Evolutionary conservation across 2,888 invertebrate genomes (phyloP).

Genomic region (Zygogramma bicolorata): DNA sequence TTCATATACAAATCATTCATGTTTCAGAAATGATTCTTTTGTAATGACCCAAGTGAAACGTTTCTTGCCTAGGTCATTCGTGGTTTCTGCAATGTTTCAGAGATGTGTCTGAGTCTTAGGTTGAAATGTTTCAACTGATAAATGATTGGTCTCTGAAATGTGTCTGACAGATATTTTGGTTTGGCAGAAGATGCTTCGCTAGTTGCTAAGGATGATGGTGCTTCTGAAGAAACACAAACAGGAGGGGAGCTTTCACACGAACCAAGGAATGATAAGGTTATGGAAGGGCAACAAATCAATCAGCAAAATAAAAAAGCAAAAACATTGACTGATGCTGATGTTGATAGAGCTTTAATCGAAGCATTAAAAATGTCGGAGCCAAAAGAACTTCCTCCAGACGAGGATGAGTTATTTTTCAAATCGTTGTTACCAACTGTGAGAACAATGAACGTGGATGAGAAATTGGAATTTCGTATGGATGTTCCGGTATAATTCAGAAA

Average conservation of each 20-base stretch:
- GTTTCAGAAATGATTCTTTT: too few relatives aligned
- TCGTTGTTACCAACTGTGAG: background rate
- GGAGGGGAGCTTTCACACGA: background rate
- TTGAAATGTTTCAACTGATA: too few relatives aligned
- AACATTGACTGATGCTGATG: background rate
- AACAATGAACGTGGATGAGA: background rate
- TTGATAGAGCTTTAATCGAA: background rate
- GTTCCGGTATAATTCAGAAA: background rate
- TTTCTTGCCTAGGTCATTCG: too few relatives aligned
- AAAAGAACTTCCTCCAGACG: background rate
- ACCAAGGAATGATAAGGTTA: background rate
- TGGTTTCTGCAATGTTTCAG: too few relatives aligned
- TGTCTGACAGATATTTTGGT: too few relatives aligned
- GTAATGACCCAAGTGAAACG: too few relatives aligned
- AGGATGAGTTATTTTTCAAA: background rate
- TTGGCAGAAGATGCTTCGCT: constrained; percentile 10
- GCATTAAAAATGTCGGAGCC: background rate
- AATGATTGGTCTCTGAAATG: too few relatives aligned
- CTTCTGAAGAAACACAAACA: background rate
- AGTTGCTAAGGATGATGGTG: background rate
- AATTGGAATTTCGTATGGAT: background rate
- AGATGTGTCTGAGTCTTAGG: too few relatives aligned
- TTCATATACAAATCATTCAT: too few relatives aligned
- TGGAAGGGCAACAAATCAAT: background rate
- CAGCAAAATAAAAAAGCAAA: background rate